Evolutionary conservation across 2,888 invertebrate species (phyloP).

Genomic region (Melanostoma scalare): DNA sequence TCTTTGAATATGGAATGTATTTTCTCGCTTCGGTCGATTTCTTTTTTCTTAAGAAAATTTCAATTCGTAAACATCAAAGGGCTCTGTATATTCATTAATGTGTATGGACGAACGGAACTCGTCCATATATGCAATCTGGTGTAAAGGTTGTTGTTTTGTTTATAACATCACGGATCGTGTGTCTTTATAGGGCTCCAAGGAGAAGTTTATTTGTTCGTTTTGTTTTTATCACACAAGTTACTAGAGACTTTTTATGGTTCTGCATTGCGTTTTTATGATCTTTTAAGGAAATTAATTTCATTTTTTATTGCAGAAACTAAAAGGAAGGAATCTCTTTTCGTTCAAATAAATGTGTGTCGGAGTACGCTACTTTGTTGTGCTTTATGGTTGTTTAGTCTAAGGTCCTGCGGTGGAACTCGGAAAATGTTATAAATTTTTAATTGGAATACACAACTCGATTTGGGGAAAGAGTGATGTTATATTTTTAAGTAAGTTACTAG

Average conservation of each 20-base stretch:
- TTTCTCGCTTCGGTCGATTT: constrained; percentile 1
- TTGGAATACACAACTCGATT: constrained; percentile 10
- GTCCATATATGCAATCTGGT: constrained; percentile 47
- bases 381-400: constrained; percentile 54
- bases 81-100: not conserved
- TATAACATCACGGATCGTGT: constrained; percentile 50
- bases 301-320: constrained; percentile 53
- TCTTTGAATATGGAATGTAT: too few species aligned
- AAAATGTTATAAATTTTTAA: constrained; percentile 33
- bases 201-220: constrained; percentile 35
- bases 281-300: constrained; percentile 63
- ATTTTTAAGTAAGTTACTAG: too few species aligned
- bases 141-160: constrained; percentile 56
- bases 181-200: constrained; percentile 52
- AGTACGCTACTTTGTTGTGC: constrained; percentile 8
- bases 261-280: constrained; percentile 64
- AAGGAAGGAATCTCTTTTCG: not conserved
- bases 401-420: constrained; percentile 41
- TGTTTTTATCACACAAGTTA: constrained; percentile 5
- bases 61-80: constrained; percentile 63
- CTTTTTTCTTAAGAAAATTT: constrained; percentile 27
- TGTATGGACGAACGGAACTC: not conserved
- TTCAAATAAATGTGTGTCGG: not conserved
- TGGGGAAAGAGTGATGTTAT: not conserved
- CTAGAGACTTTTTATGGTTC: constrained; percentile 38